Base-by-base conservation (phyloP, 2,113 vertebrate species). In the Uropsilus gracilis region DNA sequence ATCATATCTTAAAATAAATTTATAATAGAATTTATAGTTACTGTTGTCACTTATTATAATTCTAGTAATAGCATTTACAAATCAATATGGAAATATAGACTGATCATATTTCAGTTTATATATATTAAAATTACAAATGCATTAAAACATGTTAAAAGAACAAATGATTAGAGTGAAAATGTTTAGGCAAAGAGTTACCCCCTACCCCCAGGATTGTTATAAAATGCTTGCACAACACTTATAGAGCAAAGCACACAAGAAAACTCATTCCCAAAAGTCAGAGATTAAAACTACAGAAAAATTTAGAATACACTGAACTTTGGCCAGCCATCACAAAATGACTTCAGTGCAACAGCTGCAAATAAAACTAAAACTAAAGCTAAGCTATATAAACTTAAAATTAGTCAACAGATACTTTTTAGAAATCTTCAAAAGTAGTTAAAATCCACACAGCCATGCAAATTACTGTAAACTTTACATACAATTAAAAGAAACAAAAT, bases 231-330 rank as follows among this genome's bases (percentile, higher is more conserved):
- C 20, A 22, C 53, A 55, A 22, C 53, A 55, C 18, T 55, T 20
- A 20, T 22, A 68, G 34, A 68, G 7, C 66, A 68, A 68, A 94
- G 93, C 50, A 93, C 66, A 91, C 69, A 96, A 95, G 80, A 95
- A 95, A 92, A 91, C 91, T 83, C 75, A 87, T 95, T 96, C 84
- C 90, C 91, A 88, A 95, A 97, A 95, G 94, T 96, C 83, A 76
- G 30, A 90, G 87, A 88, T 94, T 75, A 63, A 85, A 97, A 96
- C 76, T 78, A 95, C 96, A 95, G 89, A 95, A 96, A 97, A 97
- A 82, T 57, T 97, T 95, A 95, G 94, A 95, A 86, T 90, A 69
- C 89, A 75, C 63, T 90, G 68, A 95, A 95, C 90, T 90, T 94
- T 92, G 82, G 93, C 97, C 72, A 93, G 72, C 20, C 20, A 53